These are phyloP conservation scores for Stegodyphus dumicola DNA, from an alignment of 1,140 invertebrate species.

Conservation along the genomic window DNA sequence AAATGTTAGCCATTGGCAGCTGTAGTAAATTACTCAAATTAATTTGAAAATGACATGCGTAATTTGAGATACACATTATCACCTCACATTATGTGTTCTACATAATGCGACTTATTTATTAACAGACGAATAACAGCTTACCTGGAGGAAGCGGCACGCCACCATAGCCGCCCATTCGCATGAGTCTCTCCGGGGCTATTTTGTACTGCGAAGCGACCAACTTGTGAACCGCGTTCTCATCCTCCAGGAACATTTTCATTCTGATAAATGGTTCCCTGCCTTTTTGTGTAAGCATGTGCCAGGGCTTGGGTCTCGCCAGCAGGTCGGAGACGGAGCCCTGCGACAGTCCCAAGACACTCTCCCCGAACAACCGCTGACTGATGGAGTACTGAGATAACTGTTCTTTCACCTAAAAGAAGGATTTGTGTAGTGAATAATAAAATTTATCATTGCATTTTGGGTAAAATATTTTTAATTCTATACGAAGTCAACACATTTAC, in stretches of 20 bases:
- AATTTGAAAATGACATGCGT: too few relatives aligned
- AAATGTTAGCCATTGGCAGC: too few relatives aligned
- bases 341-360: conserved; percentile 95
- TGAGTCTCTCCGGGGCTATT: conserved; percentile 94
- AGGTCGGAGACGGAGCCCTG: conserved; percentile 96
- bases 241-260: conserved; percentile 98
- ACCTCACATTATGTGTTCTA: too few relatives aligned
- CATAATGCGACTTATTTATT: neutral
- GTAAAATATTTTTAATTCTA: too few relatives aligned
- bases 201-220: conserved; percentile 97
- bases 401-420: conserved; percentile 83
- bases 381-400: conserved; percentile 98
- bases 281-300: conserved; percentile 98
- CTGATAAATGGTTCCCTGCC: conserved; percentile 96
- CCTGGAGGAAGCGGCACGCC: conserved; percentile 65
- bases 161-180: conserved; percentile 92
- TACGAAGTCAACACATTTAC: too few relatives aligned
- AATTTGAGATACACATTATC: too few relatives aligned
- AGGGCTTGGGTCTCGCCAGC: conserved; percentile 93
- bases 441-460: neutral
- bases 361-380: conserved; percentile 97
- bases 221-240: conserved; percentile 96
- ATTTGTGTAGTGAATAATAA: conserved; percentile 20
- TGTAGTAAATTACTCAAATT: too few relatives aligned
- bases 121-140: neutral